These are phyloP conservation scores for Diploscapter pachys DNA, from an alignment of 1,140 invertebrate genomes.

Conservation along the genomic window DNA sequence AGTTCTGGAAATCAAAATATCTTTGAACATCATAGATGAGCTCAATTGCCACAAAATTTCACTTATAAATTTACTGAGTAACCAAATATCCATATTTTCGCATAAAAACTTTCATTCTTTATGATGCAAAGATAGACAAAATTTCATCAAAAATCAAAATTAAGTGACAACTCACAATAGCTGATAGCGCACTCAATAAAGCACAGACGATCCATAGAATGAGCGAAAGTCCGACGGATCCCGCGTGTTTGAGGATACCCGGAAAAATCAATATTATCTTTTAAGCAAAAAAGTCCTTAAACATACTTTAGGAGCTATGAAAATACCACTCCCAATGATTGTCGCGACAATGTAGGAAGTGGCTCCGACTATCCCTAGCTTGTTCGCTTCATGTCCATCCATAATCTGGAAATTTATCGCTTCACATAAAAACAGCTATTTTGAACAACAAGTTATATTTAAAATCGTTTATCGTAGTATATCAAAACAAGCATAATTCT, in stretches of 20 bases:
- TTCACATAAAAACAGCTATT: too few species aligned
- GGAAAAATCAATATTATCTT: neutral
- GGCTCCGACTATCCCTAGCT: conserved; percentile 6
- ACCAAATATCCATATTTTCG: neutral
- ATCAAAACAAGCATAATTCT: too few species aligned
- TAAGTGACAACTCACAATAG: neutral
- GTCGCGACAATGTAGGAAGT: conserved; percentile 13
- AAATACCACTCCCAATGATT: conserved; percentile 11
- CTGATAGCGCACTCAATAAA: conserved; percentile 9
- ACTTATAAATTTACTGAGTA: neutral
- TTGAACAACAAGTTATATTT: too few species aligned
- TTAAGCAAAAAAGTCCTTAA: neutral
- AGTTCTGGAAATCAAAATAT: conserved; percentile 16
- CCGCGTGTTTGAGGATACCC: conserved; percentile 45
- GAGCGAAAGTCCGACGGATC: conserved; percentile 39
- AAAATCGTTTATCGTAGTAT: too few species aligned
- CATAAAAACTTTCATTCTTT: neutral
- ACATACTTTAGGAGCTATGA: conserved; percentile 1
- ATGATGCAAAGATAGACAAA: neutral
- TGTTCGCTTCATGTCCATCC: conserved; percentile 1
- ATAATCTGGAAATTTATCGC: neutral
- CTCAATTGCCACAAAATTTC: neutral
- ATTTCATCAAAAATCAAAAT: neutral
- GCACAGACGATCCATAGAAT: conserved; percentile 29
- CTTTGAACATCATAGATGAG: neutral